Percentiles rank a stretch among this genome's conserved stretches.
phyloP scores from a whole-genome alignment of 2,113 vertebrate species.

The Motacilla alba region DNA sequence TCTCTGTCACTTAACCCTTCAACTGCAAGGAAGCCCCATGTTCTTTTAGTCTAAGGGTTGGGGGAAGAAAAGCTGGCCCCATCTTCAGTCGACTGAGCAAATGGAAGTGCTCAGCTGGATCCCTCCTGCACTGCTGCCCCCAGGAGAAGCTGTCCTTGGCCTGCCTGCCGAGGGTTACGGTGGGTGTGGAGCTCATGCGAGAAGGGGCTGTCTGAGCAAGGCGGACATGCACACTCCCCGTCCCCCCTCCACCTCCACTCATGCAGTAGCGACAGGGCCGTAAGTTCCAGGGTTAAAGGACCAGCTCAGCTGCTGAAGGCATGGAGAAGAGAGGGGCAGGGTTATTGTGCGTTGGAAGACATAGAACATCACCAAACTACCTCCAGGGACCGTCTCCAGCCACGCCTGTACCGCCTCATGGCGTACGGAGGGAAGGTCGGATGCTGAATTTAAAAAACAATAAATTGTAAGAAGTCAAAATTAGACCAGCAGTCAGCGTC shows the following conservation, averaged over 20 bases:
- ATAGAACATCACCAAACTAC: conserved; percentile 84
- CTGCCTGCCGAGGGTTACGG: neutral
- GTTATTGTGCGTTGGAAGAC: conserved; percentile 68
- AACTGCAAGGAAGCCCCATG: neutral
- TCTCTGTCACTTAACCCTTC: neutral
- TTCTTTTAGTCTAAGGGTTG: neutral
- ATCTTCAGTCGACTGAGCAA: neutral
- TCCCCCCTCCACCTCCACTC: conserved; percentile 5
- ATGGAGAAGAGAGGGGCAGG: conserved; percentile 53
- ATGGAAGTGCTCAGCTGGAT: rapidly evolving
- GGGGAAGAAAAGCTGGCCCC: neutral
- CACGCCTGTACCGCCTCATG: conserved; percentile 94
- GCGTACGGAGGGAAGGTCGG: conserved; percentile 86
- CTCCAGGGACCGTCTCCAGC: conserved; percentile 96
- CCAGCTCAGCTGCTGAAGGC: conserved; percentile 70
- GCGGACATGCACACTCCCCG: conserved; percentile 49
- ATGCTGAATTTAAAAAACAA: conserved; percentile 84
- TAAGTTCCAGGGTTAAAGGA: conserved; percentile 68
- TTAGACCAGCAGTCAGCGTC: neutral
- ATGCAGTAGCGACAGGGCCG: conserved; percentile 70
- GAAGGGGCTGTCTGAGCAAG: conserved; percentile 32
- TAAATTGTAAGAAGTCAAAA: conserved; percentile 67
- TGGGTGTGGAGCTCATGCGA: conserved; percentile 59
- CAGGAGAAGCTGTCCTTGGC: neutral
- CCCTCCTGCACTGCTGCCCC: neutral